Base-by-base conservation (phyloP, 92 coral and sea anemone species). In the Siderastrea siderea region DNA sequence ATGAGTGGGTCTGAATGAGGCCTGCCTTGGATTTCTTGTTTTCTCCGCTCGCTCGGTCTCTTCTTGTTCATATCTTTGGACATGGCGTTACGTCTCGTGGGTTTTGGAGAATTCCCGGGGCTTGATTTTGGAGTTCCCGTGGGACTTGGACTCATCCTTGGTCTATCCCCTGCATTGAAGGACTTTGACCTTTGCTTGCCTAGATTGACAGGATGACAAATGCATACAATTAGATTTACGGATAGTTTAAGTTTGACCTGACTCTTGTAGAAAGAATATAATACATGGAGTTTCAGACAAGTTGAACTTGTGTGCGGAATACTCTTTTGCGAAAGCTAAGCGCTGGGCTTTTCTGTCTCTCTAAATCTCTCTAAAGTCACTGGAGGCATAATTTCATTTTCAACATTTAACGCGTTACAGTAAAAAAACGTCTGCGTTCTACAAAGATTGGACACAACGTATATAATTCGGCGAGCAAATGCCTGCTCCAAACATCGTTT, bases 1-100 rank as follows among this genome's bases (percentile, higher is more conserved):
- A 88, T 19, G 46, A 91, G 15, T 38, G 94, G 94, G 45, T 91
- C 94, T 61, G 94, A 91, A 62, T 86, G 88, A 15, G 94, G 94
- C 71, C 94, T 77, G 66, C 82, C 74, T 16, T 46, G 82, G 53
- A 12, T 46, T 8, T 75, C 89, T 47, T 9, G 66, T 7, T 76
- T 77, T 52, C 46, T 85, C 13, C n/a, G 65, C 45, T 85, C 83
- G 12, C 70, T 26, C 15, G 83, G 52, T 51, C 75, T 53, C 83
- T 71, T 71, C 80, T 59, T 83, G 51, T 2, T 47, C 72, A 74
- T 64, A 45, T 83, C 80, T 60, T 72, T 83, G 17, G 87, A 52
- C 64, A 75, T 73, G 16, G 80, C 71, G 50, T 72, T 17, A 16
- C 87, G 87, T 61, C 87, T 83, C 59, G 12, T 10, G 48, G 69